A percentile compares a stretch with the other conserved stretches of the same genome.
Evolutionary conservation across 2,113 vertebrate species (phyloP).

Genomic region (Holacanthus passer): DNA sequence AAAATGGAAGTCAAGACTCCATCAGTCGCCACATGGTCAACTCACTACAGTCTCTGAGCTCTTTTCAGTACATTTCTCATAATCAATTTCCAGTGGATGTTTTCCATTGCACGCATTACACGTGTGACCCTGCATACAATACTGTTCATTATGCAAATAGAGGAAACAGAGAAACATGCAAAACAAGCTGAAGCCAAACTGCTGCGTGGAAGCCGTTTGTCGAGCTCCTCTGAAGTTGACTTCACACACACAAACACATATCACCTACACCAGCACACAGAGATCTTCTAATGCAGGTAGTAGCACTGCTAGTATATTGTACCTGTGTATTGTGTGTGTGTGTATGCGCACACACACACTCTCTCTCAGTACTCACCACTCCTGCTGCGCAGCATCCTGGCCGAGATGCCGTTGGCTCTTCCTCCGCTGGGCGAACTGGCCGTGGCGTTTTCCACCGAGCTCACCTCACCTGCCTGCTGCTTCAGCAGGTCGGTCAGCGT

Average conservation of each 20-base stretch:
- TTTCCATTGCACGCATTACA: neutral
- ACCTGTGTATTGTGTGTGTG: neutral
- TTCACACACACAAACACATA: neutral
- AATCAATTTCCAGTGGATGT: too few species aligned
- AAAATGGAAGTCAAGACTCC: too few species aligned
- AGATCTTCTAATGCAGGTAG: neutral
- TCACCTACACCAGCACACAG: neutral
- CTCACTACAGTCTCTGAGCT: too few species aligned
- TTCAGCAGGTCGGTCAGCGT: slow-evolving; percentile 84
- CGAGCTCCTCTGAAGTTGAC: neutral
- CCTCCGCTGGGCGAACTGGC: slow-evolving; percentile 54
- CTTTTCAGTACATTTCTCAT: too few species aligned
- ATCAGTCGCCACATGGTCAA: too few species aligned
- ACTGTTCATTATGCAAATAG: neutral
- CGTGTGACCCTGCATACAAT: neutral
- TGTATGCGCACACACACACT: neutral
- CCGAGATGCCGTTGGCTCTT: slow-evolving; percentile 78
- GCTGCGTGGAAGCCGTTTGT: neutral
- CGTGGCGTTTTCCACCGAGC: slow-evolving; percentile 61
- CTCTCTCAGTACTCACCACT: slow-evolving; percentile 77
- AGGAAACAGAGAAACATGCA: neutral
- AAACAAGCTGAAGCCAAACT: neutral
- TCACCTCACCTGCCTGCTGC: slow-evolving; percentile 80
- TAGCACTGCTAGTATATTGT: neutral
- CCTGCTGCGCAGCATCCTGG: slow-evolving; percentile 82